A percentile compares a stretch with the other conserved stretches of the same genome.
These are phyloP conservation scores for Mungos mungo DNA, from an alignment of 2,113 vertebrate genomes.

Conservation along the genomic window DNA sequence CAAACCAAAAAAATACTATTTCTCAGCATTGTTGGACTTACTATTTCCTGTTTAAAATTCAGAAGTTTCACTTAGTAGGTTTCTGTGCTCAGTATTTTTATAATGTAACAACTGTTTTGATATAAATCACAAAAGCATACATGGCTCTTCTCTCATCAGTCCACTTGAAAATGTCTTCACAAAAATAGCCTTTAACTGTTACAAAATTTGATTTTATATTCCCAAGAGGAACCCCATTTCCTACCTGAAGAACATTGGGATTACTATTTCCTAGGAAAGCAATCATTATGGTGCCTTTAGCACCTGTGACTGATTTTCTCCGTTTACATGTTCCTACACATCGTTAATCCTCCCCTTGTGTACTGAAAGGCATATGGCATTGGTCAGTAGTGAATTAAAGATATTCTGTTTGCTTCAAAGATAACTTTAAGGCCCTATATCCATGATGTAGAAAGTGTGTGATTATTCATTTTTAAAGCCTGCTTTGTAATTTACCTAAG, in stretches of 20 bases:
- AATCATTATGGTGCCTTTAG: neutral
- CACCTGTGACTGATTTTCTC: conserved; percentile 15
- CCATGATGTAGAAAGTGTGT: neutral
- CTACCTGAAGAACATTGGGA: neutral
- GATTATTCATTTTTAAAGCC: conserved; percentile 17
- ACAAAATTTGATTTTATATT: conserved; percentile 15
- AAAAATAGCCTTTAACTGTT: conserved; percentile 10
- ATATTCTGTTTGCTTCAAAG: conserved; percentile 36
- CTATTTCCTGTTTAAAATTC: neutral
- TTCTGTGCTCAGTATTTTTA: neutral
- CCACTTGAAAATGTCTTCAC: neutral
- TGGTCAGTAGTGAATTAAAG: conserved; percentile 40
- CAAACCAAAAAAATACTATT: neutral
- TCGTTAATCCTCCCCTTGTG: neutral
- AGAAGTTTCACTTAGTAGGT: neutral
- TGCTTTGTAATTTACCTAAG: neutral
- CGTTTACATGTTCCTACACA: neutral
- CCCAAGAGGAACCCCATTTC: neutral
- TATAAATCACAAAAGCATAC: neutral
- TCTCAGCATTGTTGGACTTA: neutral
- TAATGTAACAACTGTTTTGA: neutral
- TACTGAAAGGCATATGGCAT: conserved; percentile 30
- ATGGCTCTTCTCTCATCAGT: neutral
- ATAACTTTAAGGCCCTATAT: conserved; percentile 11
- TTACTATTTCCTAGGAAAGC: conserved; percentile 33